Base-by-base conservation (phyloP, 2,888 invertebrate species). In the Kryphioiulus occultus region DNA sequence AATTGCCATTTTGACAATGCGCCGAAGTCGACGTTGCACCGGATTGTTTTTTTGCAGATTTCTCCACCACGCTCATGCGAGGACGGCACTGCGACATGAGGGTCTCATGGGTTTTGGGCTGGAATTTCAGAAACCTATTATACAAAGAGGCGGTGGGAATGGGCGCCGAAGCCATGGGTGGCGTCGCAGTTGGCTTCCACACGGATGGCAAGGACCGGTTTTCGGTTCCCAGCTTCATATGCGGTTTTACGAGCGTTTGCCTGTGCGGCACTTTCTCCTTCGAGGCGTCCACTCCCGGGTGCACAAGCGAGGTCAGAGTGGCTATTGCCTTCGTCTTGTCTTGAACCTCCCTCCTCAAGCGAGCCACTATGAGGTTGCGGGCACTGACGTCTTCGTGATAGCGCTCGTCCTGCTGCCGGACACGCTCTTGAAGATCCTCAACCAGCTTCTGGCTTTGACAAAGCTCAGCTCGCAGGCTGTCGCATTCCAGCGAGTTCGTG, bases 301-400 rank as follows among this genome's bases (percentile, higher is more conserved):
- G 85, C 17, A 59, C 10, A 3, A 87, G 44, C 7, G 86, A 22
- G 0, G 32, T 32, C 86, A 88, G 47, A 44, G 39, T 82, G n/a
- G 86, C 78, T 17, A 88, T 83, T 3, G 82, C 68, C 12, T 39
- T 78, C 17, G 88, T 42, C 22, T 86, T 88, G 42, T 88, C 88
- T n/a, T 88, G 82, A 17, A 88, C 86, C 68, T 88, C 88, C n/a
- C 35, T 68, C 26, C 88, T 5, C 30, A 88, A 68, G 9, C 53
- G 39, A 22, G 44, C 88, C 19, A 88, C 47, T 39, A 88, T 88
- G 15, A 88, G 86, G 32, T 88, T 88, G 19, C 88, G 59, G 9
- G 88, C 88, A 26, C 88, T 88, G 17, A 88, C 85, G 42, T 88
- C 88, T 30, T 88, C 88, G 22, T 82, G 17, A 44, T 88, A 88